These are phyloP conservation scores for Agonopterix heracliana DNA, from an alignment of 2,888 invertebrate genomes.

Conservation along the genomic window DNA sequence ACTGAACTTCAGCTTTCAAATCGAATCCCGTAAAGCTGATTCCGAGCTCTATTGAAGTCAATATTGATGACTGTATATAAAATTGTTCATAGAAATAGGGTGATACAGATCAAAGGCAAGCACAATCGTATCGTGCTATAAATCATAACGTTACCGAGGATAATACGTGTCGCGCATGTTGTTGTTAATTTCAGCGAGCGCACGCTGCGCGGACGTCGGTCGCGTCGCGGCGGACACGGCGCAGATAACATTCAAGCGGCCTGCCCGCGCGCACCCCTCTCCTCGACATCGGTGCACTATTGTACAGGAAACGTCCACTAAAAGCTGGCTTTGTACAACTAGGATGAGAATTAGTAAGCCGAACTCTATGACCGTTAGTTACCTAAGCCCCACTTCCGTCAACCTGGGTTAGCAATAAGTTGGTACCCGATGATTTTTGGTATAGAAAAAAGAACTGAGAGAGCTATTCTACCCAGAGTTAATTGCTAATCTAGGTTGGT, in stretches of 20 bases:
- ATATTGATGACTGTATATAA: neutral
- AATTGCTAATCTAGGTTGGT: too few species aligned
- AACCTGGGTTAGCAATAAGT: too few species aligned
- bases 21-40: too few species aligned
- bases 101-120: conserved; percentile 35
- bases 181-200: conserved; percentile 50
- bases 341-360: too few species aligned
- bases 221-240: neutral
- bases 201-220: conserved; percentile 44
- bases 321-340: too few species aligned
- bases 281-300: conserved; percentile 30
- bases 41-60: too few species aligned
- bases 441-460: too few species aligned
- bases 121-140: conserved; percentile 27
- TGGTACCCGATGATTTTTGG: too few species aligned
- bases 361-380: too few species aligned
- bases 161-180: conserved; percentile 50
- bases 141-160: conserved; percentile 47
- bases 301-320: conserved; percentile 35
- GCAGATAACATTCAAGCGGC: conserved; percentile 4
- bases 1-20: neutral
- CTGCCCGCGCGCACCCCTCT: neutral
- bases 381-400: too few species aligned
- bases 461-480: too few species aligned
- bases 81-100: conserved; percentile 1